Evolutionary conservation across 1,140 invertebrate species (phyloP).

Genomic region (Hermetia illucens): DNA sequence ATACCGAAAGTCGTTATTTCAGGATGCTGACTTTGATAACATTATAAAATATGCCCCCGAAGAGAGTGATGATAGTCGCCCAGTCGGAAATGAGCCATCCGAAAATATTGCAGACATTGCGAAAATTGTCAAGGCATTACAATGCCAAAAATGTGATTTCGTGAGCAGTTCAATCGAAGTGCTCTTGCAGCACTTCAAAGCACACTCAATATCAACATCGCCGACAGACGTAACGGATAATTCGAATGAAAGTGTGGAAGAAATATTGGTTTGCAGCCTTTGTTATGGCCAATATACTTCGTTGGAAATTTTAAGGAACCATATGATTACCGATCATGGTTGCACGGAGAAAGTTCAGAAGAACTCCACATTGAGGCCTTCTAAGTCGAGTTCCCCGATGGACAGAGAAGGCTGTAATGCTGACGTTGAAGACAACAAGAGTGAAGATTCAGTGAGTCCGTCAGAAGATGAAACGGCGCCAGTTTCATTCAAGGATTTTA

Average conservation of each 20-base stretch:
- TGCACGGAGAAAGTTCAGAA: constrained; percentile 10
- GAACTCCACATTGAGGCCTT: not conserved
- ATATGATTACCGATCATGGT: constrained; percentile 33
- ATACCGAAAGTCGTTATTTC: too few species aligned
- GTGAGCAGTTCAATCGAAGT: not conserved
- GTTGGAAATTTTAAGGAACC: constrained; percentile 33
- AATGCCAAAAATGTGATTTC: not conserved
- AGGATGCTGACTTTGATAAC: too few species aligned
- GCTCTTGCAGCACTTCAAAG: not conserved
- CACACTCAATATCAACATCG: not conserved
- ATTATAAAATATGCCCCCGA: too few species aligned
- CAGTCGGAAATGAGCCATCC: too few species aligned
- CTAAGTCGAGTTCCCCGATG: too few species aligned
- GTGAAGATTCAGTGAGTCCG: too few species aligned
- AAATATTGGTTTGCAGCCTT: constrained; percentile 30
- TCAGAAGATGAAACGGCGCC: constrained; percentile 16
- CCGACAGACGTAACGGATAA: not conserved
- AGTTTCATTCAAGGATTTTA: constrained; percentile 23
- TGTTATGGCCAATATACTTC: constrained; percentile 35
- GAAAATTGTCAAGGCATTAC: not conserved
- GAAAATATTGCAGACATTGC: not conserved
- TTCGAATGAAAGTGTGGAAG: not conserved
- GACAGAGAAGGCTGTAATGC: too few species aligned
- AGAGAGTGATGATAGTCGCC: too few species aligned
- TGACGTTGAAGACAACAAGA: too few species aligned